Base-by-base conservation (phyloP, 2,113 vertebrate genomes). In the Oxyruncus cristatus region DNA sequence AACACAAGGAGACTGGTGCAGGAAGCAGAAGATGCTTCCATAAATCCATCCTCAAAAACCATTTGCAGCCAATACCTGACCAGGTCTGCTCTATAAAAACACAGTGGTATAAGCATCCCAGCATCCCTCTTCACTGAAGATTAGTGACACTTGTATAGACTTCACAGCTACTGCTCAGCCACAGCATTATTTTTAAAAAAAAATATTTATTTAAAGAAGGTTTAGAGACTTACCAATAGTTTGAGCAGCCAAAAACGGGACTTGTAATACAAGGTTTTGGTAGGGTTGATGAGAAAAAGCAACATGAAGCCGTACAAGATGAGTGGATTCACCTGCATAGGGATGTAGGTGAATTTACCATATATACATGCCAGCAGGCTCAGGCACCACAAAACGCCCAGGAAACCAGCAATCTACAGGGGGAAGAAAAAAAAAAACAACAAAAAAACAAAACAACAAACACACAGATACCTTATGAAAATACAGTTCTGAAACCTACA, bases 211-310 rank as follows among this genome's bases (percentile, higher is more conserved):
- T 41, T 83, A 62, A 71, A 59, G 7, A 59, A 87, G 30, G 47
- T 92, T 97, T 79, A 52, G 75, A 72, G 46, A 98, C 99, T 98
- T 97, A 99, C 99, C 99, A 99, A 97, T 84, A 99, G 96, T 97
- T 99, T 99, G 86, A 99, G 98, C 88, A 99, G 99, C 99, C 99
- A 99, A 98, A 99, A 99, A 12, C 99, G 99, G n/a, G 99, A 99
- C 97, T 99, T 99, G 98, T 99, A 99, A 97, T 99, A 99, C 39
- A 99, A 98, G 79, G 99, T 99, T 98, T 99, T 99, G 91, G 99
- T 99, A 52, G 99, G 99, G 97, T 99, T 99, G 98, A 99, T 98
- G 97, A 99, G 99, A 96, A 99, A 99, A 93, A 99, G 98, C 96
- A 99, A 85, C 99, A 99, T 99, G 98, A 99, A 99, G 96, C 99